Conservation (phyloP, 1,140 invertebrate species). For the Apocrypta bakeri region DNA sequence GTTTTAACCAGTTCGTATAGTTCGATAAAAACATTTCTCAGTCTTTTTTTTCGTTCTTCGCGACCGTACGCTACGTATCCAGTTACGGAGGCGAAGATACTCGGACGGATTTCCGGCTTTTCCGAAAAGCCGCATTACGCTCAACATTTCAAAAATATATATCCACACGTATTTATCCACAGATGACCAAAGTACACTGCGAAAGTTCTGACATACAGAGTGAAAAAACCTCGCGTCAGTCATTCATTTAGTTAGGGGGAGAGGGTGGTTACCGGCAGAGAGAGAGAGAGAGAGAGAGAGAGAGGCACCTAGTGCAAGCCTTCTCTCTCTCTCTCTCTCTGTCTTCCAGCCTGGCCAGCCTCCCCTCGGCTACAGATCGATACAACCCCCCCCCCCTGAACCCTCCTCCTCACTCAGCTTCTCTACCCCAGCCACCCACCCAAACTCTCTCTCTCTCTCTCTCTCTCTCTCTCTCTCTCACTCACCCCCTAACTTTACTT, state of each 20-base stretch:
- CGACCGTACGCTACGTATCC: no score
- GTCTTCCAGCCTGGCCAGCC: slow-evolving; percentile 30
- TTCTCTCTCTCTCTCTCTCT: slow-evolving; percentile 16
- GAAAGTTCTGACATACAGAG: neutral
- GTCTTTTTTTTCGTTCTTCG: no score
- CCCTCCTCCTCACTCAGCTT: slow-evolving; percentile 53
- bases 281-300: neutral
- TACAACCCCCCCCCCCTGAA: slow-evolving; percentile 72
- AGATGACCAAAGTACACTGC: neutral
- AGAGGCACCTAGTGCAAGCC: slow-evolving; percentile 5
- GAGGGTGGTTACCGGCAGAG: slow-evolving; percentile 50
- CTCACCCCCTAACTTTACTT: slow-evolving; percentile 63
- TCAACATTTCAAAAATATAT: neutral
- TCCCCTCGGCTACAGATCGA: slow-evolving; percentile 65
- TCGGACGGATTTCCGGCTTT: neutral
- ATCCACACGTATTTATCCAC: no score
- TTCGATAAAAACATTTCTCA: no score
- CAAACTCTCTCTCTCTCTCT: slow-evolving; percentile 55
- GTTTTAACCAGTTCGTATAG: neutral
- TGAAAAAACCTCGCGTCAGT: slow-evolving; percentile 64
- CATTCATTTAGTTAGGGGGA: slow-evolving; percentile 72
- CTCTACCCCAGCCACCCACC: slow-evolving; percentile 65
- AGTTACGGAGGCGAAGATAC: no score
- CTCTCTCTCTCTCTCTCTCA: slow-evolving; percentile 64
- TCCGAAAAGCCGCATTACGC: neutral